Conservation (phyloP, 2,888 invertebrate species). For the Philereme transversata region DNA sequence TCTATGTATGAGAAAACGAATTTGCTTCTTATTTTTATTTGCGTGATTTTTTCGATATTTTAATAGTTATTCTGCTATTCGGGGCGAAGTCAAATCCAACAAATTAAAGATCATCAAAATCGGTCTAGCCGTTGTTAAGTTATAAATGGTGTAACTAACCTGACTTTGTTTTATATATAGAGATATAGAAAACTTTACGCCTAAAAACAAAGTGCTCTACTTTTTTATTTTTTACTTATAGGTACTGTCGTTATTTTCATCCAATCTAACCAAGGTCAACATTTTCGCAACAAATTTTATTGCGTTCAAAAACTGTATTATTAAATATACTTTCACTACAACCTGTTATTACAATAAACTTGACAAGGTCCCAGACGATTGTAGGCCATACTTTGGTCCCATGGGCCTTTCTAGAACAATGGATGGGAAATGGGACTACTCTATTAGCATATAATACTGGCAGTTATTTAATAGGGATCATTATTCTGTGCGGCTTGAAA, state of each 20-base stretch:
- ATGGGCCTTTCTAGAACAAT: constrained; percentile 31
- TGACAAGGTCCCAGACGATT: constrained; percentile 26
- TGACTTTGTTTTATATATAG: too few species aligned
- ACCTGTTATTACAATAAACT: constrained; percentile 30
- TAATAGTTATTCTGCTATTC: too few species aligned
- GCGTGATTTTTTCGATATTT: too few species aligned
- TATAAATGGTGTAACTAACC: too few species aligned
- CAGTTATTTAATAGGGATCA: constrained; percentile 40
- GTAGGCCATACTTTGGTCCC: constrained; percentile 33
- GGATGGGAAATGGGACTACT: constrained; percentile 35
- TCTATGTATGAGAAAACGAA: too few species aligned
- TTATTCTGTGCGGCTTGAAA: constrained; percentile 15
- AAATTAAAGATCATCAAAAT: too few species aligned
- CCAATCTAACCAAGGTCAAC: constrained; percentile 20
- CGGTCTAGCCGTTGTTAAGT: too few species aligned
- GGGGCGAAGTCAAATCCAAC: too few species aligned
- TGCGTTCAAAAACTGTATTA: constrained; percentile 19
- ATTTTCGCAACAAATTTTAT: constrained; percentile 14
- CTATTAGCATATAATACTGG: constrained; percentile 37
- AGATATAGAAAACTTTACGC: too few species aligned
- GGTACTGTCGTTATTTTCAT: too few species aligned
- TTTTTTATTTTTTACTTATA: not conserved
- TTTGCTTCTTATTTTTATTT: too few species aligned
- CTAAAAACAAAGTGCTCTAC: too few species aligned
- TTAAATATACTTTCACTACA: constrained; percentile 28